Percentiles rank a stretch among this genome's conserved stretches.
phyloP scores from a whole-genome alignment of 2,113 vertebrate species.

The Laterallus jamaicensis region DNA sequence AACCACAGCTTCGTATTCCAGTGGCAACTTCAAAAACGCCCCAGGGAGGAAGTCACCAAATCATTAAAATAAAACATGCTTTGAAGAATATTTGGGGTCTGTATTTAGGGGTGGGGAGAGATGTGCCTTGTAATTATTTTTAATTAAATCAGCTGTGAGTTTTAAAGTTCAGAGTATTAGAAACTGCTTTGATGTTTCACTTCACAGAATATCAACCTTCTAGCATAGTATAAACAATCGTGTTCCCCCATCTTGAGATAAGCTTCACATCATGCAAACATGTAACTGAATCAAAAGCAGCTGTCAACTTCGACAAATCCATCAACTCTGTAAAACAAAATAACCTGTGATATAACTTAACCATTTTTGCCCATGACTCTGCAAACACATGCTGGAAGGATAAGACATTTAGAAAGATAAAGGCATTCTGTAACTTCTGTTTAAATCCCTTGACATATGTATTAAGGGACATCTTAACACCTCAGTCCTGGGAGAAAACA shows the following conservation, averaged over 20 bases:
- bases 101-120: background rate
- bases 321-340: background rate
- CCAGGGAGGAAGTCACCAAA: background rate
- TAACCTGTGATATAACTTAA: background rate
- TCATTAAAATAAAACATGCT: conserved; percentile 38
- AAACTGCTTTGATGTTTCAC: conserved; percentile 54
- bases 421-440: background rate
- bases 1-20: background rate
- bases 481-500: background rate
- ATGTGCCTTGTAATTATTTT: conserved; percentile 37
- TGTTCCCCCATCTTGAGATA: conserved; percentile 30
- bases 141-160: conserved; percentile 40
- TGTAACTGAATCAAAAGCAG: conserved; percentile 32
- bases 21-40: background rate
- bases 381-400: background rate
- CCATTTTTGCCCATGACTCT: background rate
- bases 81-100: conserved; percentile 39
- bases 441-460: background rate
- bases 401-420: background rate
- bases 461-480: background rate
- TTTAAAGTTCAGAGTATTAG: conserved; percentile 44
- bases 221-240: conserved; percentile 35
- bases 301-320: background rate
- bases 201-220: conserved; percentile 14
- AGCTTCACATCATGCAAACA: conserved; percentile 1